These are phyloP conservation scores for Epicampocera succincta DNA, from an alignment of 2,888 invertebrate species.

Conservation along the genomic window DNA sequence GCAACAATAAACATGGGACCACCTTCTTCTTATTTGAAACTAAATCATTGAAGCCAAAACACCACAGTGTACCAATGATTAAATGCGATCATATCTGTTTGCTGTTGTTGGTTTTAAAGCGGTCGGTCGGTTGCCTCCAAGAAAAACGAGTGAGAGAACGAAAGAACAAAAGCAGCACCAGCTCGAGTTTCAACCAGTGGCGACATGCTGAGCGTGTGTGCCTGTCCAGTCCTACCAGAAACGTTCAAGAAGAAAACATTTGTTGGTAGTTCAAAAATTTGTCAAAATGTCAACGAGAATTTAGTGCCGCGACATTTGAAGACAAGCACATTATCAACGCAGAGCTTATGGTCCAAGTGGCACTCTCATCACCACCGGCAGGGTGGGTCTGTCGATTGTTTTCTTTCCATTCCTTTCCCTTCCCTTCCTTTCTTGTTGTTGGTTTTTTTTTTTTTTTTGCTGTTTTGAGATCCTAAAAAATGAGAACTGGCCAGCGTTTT, in stretches of 20 bases:
- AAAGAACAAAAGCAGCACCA: constrained; percentile 66
- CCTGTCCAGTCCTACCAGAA: constrained; percentile 7
- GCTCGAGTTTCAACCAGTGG: constrained; percentile 71
- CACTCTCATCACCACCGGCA: constrained; percentile 40
- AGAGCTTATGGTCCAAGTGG: not conserved
- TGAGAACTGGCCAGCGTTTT: constrained; percentile 47
- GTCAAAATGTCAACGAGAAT: constrained; percentile 80
- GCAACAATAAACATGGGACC: constrained; percentile 53
- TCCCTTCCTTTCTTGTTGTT: too few relatives aligned
- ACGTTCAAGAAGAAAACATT: constrained; percentile 59
- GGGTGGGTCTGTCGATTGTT: constrained; percentile 23
- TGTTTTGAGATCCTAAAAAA: constrained; percentile 3
- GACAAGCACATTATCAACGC: constrained; percentile 61
- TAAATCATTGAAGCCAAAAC: constrained; percentile 56
- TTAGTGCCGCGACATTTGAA: constrained; percentile 67
- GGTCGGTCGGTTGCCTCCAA: constrained; percentile 34
- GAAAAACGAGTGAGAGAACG: constrained; percentile 69
- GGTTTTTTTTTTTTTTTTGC: not conserved
- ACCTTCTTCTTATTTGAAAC: constrained; percentile 62
- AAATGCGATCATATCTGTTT: constrained; percentile 39
- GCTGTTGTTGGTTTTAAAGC: constrained; percentile 36
- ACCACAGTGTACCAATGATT: constrained; percentile 39
- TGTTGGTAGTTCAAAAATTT: constrained; percentile 78
- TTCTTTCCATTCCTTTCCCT: not conserved
- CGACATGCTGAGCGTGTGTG: constrained; percentile 65